Base-by-base conservation (phyloP, 2,888 invertebrate species). In the Agrotis exclamationis region DNA sequence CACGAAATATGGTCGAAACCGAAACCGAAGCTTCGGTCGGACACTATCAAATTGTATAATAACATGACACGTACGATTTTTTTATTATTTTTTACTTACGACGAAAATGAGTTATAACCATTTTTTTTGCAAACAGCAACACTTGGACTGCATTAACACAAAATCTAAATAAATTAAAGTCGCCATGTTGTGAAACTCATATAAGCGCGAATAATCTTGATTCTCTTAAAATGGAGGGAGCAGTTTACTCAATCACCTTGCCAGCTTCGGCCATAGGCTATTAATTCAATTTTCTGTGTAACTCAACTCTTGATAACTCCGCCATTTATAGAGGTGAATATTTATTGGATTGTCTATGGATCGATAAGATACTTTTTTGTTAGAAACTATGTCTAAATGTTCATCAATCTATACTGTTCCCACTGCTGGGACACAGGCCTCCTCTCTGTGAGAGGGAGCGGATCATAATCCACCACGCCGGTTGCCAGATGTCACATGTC, bases 221-320 rank as follows among this genome's bases (percentile, higher is more conserved):
- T 70, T 33, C 56, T 67, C 84, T 78, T 24, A 56, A 80, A 72
- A 83, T 54, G 82, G 84, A 9, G 51, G 69, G 33, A 64, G 76
- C 22, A 1, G 62, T 76, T 84, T 83, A 39, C 79, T 28, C 69
- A 84, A 85, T 79, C 74, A 75, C 75, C 70, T 71, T 62, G 70
- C 66, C 65, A 54, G 50, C 51, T 83, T 63, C 45, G 76, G 66
- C 54, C 39, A n/a, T 14, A 4, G 16, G 58, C 65, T 57, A 78
- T 80, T 84, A 76, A 79, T 74, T 66, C 56, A 22, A n/a, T 63
- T 65, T 74, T 53, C 68, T 50, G 39, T 81, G 59, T 79, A 81
- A 65, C 78, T 53, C 78, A 79, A 79, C 54, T 50, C 62, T 50
- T 62, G 2, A 79, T 63, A 67, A 22, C 0, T 67, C 53, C 13